These are phyloP conservation scores for Cephus sareptanus DNA, from an alignment of 2,888 invertebrate genomes.

Conservation along the genomic window DNA sequence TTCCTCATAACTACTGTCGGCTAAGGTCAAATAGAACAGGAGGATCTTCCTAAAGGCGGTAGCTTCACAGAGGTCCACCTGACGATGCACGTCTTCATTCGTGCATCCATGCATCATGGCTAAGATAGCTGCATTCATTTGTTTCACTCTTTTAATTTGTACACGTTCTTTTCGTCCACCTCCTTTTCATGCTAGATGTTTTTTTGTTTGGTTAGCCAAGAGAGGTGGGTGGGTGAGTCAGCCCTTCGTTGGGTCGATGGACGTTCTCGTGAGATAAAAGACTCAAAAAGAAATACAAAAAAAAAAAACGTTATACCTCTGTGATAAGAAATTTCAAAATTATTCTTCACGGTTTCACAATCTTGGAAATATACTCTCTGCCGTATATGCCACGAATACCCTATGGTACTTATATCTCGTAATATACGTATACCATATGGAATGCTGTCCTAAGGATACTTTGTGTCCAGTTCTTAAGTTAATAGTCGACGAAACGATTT, in stretches of 20 bases:
- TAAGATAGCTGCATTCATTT: background rate
- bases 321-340: background rate
- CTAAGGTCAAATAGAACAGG: background rate
- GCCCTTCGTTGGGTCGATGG: background rate
- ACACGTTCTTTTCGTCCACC: background rate
- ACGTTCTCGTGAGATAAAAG: background rate
- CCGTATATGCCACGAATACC: background rate
- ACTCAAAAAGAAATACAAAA: background rate
- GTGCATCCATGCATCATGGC: background rate
- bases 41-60: background rate
- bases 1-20: background rate
- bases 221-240: background rate
- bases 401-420: background rate
- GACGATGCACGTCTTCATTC: background rate
- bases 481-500: background rate
- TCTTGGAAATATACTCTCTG: background rate
- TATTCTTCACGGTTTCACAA: background rate
- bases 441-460: background rate
- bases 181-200: background rate
- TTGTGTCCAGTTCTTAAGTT: background rate
- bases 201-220: background rate
- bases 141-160: background rate
- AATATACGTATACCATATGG: background rate
- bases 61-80: background rate
- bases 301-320: background rate